These are phyloP conservation scores for Hermaeophaga mercurialis DNA, from an alignment of 2,888 invertebrate species.

Conservation along the genomic window DNA sequence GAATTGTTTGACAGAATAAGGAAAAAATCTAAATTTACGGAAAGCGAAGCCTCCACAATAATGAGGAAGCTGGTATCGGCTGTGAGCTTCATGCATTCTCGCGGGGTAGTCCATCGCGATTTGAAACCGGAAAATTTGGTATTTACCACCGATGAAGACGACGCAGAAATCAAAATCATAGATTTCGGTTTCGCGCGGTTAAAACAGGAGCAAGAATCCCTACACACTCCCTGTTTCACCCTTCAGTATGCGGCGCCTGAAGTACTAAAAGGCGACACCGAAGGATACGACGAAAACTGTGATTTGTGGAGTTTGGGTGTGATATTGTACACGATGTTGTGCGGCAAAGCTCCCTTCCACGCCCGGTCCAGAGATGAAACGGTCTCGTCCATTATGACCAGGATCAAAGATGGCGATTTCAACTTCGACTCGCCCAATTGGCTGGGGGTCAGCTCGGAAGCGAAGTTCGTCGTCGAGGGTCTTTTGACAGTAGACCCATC, in stretches of 20 bases:
- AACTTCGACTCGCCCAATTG: slow-evolving; percentile 73
- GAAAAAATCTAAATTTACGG: slow-evolving; percentile 71
- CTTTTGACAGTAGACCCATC: slow-evolving; percentile 80
- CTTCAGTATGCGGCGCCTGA: slow-evolving; percentile 95
- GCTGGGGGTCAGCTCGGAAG: slow-evolving; percentile 73
- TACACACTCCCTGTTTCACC: slow-evolving; percentile 91
- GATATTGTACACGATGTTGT: slow-evolving; percentile 74
- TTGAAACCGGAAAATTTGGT: slow-evolving; percentile 90
- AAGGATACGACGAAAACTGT: slow-evolving; percentile 89
- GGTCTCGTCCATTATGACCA: slow-evolving; percentile 76
- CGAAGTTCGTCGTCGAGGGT: slow-evolving; percentile 76
- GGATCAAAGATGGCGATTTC: slow-evolving; percentile 81
- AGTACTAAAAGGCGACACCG: slow-evolving; percentile 68
- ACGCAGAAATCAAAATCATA: slow-evolving; percentile 78
- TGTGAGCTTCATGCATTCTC: slow-evolving; percentile 82
- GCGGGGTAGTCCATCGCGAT: slow-evolving; percentile 89
- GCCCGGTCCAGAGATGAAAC: slow-evolving; percentile 69
- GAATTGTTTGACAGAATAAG: slow-evolving; percentile 76
- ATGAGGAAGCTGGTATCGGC: slow-evolving; percentile 83
- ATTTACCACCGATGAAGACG: slow-evolving; percentile 62
- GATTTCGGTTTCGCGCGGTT: slow-evolving; percentile 96
- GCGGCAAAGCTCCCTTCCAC: slow-evolving; percentile 88
- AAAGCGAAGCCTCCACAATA: slow-evolving; percentile 77
- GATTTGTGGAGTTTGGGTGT: slow-evolving; percentile 97
- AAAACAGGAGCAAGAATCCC: slow-evolving; percentile 65